These are phyloP conservation scores for Agonopterix alstromeriana DNA, from an alignment of 2,888 invertebrate species.

Conservation along the genomic window DNA sequence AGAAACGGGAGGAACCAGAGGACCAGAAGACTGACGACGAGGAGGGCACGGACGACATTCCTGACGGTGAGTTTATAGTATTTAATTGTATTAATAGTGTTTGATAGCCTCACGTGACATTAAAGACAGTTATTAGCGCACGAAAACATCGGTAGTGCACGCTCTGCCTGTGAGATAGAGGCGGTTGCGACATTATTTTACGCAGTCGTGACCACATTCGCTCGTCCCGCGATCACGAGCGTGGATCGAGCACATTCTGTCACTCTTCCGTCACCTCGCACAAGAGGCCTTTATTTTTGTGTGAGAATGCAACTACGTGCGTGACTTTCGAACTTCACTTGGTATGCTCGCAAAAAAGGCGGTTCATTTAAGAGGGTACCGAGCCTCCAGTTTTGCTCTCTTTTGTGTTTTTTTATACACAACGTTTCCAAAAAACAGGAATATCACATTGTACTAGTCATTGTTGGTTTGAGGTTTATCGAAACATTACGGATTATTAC, in stretches of 20 bases:
- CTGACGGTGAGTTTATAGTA: conserved; percentile 51
- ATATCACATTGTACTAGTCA: too few relatives aligned
- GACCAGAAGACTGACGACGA: conserved; percentile 66
- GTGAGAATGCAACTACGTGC: conserved; percentile 35
- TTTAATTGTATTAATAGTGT: too few relatives aligned
- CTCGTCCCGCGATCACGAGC: conserved; percentile 44
- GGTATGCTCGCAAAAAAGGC: conserved; percentile 8
- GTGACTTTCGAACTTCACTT: conserved; percentile 37
- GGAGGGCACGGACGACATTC: conserved; percentile 49
- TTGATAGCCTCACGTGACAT: neutral
- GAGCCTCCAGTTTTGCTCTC: neutral
- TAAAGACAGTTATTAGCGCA: conserved; percentile 9
- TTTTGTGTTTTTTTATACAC: too few relatives aligned
- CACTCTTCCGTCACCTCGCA: conserved; percentile 37
- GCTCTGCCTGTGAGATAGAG: conserved; percentile 37
- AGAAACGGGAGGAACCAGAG: conserved; percentile 61
- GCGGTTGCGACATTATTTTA: conserved; percentile 55
- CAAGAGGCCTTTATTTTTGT: conserved; percentile 46
- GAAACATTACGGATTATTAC: too few relatives aligned
- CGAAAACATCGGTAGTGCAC: conserved; percentile 22
- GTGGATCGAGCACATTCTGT: conserved; percentile 40
- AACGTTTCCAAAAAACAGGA: too few relatives aligned
- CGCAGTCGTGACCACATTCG: conserved; percentile 60
- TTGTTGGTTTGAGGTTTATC: too few relatives aligned
- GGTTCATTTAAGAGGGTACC: neutral